Evolutionary conservation across 2,888 invertebrate genomes (phyloP).

Genomic region (Hirtodrosophila trivittata): DNA sequence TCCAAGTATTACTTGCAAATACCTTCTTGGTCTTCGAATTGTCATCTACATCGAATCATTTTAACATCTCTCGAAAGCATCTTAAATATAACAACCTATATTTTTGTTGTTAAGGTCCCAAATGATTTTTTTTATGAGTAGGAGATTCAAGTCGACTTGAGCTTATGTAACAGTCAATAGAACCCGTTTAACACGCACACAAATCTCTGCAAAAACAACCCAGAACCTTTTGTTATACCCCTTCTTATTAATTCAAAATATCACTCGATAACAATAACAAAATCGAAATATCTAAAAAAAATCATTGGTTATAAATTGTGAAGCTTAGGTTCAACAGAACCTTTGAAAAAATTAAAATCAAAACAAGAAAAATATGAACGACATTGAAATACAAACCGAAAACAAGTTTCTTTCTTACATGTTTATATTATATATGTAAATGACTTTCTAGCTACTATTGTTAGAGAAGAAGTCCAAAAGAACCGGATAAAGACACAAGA

Average conservation of each 20-base stretch:
- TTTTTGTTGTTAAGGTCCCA: too few species aligned
- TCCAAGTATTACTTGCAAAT: too few species aligned
- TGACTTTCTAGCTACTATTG: constrained; percentile 28
- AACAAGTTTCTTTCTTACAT: constrained; percentile 32
- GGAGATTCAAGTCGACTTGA: constrained; percentile 15
- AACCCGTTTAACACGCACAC: constrained; percentile 34
- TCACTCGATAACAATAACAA: not conserved
- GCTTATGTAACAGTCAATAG: constrained; percentile 12
- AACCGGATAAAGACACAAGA: too few species aligned
- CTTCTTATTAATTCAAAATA: constrained; percentile 1
- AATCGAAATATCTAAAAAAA: not conserved
- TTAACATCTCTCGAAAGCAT: constrained; percentile 21
- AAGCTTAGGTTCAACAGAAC: constrained; percentile 36
- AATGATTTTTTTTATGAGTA: too few species aligned
- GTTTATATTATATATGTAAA: too few species aligned
- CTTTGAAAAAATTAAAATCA: constrained; percentile 43
- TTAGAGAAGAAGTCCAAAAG: too few species aligned
- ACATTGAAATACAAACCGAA: constrained; percentile 11
- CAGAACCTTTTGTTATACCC: constrained; percentile 16
- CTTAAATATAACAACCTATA: too few species aligned
- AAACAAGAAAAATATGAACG: constrained; percentile 1
- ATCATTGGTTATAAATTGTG: constrained; percentile 18
- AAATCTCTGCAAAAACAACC: not conserved
- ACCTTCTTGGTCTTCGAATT: too few species aligned
- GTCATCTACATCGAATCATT: too few species aligned